Conservation (phyloP, 2,797 vertebrate genomes). For the Coilia nasus region DNA sequence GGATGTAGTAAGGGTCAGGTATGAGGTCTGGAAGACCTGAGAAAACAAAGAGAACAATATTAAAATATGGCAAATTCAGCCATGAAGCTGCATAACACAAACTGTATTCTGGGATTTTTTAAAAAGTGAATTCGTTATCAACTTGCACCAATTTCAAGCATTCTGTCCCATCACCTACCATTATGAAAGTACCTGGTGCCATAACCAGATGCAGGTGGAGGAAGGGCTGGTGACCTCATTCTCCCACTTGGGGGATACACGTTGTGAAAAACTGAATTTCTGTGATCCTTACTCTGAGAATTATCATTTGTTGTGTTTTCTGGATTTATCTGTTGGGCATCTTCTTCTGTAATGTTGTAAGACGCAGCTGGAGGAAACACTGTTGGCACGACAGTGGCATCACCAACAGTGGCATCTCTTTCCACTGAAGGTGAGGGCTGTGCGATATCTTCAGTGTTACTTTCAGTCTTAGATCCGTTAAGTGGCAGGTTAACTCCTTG, state of each 20-base stretch:
- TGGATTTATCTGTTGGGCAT: background rate
- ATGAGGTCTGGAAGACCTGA: constrained; percentile 81
- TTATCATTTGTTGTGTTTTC: constrained; percentile 31
- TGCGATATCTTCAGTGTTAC: background rate
- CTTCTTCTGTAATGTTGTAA: constrained; percentile 6
- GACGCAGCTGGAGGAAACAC: background rate
- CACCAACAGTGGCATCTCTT: background rate
- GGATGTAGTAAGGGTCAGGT: constrained; percentile 82
- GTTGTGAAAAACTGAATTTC: constrained; percentile 75
- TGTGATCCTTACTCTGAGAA: constrained; percentile 60
- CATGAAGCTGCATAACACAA: no score
- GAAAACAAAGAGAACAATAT: constrained; percentile 26
- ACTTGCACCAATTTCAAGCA: background rate
- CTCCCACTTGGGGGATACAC: constrained; percentile 63
- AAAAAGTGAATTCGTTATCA: background rate
- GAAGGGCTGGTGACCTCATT: constrained; percentile 52
- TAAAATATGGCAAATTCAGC: no score
- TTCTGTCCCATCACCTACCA: constrained; percentile 60
- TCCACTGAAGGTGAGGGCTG: background rate
- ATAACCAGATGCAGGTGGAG: constrained; percentile 61
- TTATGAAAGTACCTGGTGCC: constrained; percentile 76
- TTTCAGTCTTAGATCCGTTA: background rate
- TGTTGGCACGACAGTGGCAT: no score
- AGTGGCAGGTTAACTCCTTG: background rate
- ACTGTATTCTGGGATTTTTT: no score